Conservation (phyloP, 1,140 invertebrate genomes). For the Monochamus saltuarius region DNA sequence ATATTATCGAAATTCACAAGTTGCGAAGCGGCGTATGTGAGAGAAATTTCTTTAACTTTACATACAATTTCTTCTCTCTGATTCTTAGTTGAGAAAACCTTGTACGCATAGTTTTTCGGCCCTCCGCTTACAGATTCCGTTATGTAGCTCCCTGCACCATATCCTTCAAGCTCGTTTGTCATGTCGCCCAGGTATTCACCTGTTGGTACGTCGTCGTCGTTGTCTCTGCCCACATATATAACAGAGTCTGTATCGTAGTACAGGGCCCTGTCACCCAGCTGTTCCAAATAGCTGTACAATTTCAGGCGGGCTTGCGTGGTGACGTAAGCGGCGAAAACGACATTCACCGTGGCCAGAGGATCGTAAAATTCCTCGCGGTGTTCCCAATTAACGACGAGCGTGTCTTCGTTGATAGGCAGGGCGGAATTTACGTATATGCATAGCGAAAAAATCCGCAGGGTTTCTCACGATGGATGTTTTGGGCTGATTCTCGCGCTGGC, state of each 20-base stretch:
- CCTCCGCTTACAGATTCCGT: conserved; percentile 31
- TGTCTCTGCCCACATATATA: too few relatives aligned
- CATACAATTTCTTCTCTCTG: not conserved
- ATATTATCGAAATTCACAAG: too few relatives aligned
- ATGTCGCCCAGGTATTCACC: conserved; percentile 43
- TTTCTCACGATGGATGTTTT: conserved; percentile 20
- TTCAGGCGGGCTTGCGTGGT: conserved; percentile 43
- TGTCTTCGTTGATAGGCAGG: not conserved
- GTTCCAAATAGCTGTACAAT: conserved; percentile 21
- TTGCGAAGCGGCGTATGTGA: not conserved
- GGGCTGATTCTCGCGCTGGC: conserved; percentile 9
- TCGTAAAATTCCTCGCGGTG: conserved; percentile 4
- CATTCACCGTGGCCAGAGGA: conserved; percentile 33
- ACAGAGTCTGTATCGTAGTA: conserved; percentile 36
- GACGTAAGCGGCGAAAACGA: conserved; percentile 47
- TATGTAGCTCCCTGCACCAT: conserved; percentile 30
- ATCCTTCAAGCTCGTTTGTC: conserved; percentile 43
- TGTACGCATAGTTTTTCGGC: conserved; percentile 43
- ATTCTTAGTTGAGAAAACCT: not conserved
- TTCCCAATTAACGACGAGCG: conserved; percentile 10
- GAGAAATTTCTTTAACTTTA: conserved; percentile 8
- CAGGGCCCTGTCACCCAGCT: too few relatives aligned
- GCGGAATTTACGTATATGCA: conserved; percentile 13
- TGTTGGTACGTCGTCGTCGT: conserved; percentile 11
- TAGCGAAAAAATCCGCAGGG: conserved; percentile 12